Conservation (phyloP, 2,113 vertebrate genomes). For the Cettia cetti region DNA sequence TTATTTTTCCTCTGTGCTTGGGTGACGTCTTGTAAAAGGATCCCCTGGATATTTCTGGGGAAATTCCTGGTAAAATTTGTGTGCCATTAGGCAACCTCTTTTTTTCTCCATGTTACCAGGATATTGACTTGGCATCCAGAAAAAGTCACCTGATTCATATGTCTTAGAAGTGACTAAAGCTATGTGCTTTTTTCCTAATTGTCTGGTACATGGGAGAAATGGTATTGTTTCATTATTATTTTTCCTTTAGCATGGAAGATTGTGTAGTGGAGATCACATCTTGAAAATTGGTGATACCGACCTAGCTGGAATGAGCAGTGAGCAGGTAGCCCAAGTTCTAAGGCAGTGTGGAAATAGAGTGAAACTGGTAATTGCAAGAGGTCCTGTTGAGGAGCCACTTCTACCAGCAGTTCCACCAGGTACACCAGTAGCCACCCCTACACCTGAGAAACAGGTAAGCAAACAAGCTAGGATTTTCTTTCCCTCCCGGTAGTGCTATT, state of each 20-base stretch:
- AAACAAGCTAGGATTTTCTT: background rate
- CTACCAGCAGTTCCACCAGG: conserved; percentile 66
- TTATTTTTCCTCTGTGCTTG: background rate
- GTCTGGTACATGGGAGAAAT: background rate
- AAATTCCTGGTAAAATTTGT: background rate
- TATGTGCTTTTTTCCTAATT: background rate
- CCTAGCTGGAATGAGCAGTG: conserved; percentile 89
- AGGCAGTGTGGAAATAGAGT: conserved; percentile 90
- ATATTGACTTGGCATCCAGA: background rate
- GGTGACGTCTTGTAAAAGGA: background rate
- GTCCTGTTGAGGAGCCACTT: conserved; percentile 76
- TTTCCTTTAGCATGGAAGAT: conserved; percentile 80
- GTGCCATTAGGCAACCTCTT: background rate
- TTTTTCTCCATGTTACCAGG: background rate
- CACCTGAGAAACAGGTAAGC: conserved; percentile 78
- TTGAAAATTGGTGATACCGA: conserved; percentile 91
- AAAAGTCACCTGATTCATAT: background rate
- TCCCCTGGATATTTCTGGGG: background rate
- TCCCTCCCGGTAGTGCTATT: accelerated
- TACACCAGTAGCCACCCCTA: conserved; percentile 61
- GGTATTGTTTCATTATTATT: background rate
- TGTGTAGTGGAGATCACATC: conserved; percentile 93
- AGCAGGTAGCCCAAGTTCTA: conserved; percentile 93
- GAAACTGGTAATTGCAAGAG: conserved; percentile 87
- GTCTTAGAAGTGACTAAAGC: background rate